Evolutionary conservation across 1,140 invertebrate species (phyloP), one percentile per base, ranked within the genome.

Genomic region (Acromyrmex charruanus): DNA sequence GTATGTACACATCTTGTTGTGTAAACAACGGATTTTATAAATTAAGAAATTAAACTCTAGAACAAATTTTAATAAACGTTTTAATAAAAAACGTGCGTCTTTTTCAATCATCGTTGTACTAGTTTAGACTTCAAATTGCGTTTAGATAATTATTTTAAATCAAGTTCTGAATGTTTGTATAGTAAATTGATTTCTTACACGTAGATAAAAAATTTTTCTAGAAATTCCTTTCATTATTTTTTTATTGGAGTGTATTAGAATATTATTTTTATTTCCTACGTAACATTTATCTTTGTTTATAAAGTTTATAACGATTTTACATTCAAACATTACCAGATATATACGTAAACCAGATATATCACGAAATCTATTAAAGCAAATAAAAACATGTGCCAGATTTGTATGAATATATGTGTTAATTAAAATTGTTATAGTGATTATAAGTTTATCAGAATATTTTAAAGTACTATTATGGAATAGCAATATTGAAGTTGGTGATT

Each of bases 361-460:
- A 39, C 7, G 2, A 21, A 80, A 16, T 68, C 28, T 68, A 18
- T 28, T 65, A 77, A 18, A 77, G 10, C 9, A 35, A 14, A 51
- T 21, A 21, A 25, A 25, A 25, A 25, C 25, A 25, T 25, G 25
- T 25, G 25, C 25, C 25, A 25, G 25, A 25, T 25, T 44, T 14
- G 21, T 9, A 18, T 71, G 14, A 55, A 51, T 77, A 51, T 39
- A 66, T 9, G 14, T n/a, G 9, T n/a, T 68, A 86, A 74, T 74
- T 74, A 74, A 18, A 82, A 44, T 44, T 44, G 39, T 35, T 39
- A 16, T 3, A 21, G 10, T n/a, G 3, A 80, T 28, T 55, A 12
- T 21, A 7, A 49, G 12, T 74, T 82, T 58, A 74, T 74, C 55
- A n/a, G 25, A 80, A 53, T 51, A 53, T 68, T 88, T 88, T 35